These are phyloP conservation scores for Apolygus lucorum DNA, from an alignment of 1,140 invertebrate genomes.

Conservation along the genomic window DNA sequence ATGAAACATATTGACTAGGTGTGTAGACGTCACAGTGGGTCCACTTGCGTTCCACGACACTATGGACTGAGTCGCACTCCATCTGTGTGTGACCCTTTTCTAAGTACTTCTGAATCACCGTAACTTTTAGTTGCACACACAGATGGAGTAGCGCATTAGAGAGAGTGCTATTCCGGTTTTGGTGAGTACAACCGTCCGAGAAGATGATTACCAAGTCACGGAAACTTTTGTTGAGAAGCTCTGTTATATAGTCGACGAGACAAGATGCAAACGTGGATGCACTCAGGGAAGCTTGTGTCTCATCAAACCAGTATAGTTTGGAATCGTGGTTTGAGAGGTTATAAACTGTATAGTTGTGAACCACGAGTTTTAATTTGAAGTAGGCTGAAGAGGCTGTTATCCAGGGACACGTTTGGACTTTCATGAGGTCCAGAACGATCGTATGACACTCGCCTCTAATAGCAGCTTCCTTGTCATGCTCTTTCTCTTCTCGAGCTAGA, in stretches of 20 bases:
- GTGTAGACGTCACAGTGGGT: slow-evolving; percentile 32
- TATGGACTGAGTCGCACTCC: no score
- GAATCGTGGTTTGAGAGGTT: slow-evolving; percentile 24
- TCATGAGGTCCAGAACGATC: slow-evolving; percentile 30
- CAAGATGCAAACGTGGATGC: slow-evolving; percentile 39
- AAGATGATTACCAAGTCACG: slow-evolving; percentile 30
- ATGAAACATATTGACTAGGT: slow-evolving; percentile 30
- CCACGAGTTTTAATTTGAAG: slow-evolving; percentile 35
- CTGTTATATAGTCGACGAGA: slow-evolving; percentile 36
- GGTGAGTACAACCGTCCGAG: slow-evolving; percentile 38
- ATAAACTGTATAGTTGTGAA: slow-evolving; percentile 36
- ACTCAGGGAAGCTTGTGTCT: slow-evolving; percentile 38
- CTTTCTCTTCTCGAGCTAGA: slow-evolving; percentile 17
- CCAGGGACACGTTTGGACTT: slow-evolving; percentile 30
- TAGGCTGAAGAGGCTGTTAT: slow-evolving; percentile 34
- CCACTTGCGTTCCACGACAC: no score
- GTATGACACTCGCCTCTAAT: neutral
- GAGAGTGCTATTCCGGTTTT: no score
- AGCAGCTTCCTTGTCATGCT: slow-evolving; percentile 1
- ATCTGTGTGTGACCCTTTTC: no score
- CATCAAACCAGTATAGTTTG: slow-evolving; percentile 40
- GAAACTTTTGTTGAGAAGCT: slow-evolving; percentile 9
- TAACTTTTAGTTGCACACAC: slow-evolving; percentile 29
- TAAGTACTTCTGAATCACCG: no score
- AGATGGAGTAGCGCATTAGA: no score